These are phyloP conservation scores for Sebastes schlegelii DNA, from an alignment of 2,113 vertebrate species.

Conservation along the genomic window DNA sequence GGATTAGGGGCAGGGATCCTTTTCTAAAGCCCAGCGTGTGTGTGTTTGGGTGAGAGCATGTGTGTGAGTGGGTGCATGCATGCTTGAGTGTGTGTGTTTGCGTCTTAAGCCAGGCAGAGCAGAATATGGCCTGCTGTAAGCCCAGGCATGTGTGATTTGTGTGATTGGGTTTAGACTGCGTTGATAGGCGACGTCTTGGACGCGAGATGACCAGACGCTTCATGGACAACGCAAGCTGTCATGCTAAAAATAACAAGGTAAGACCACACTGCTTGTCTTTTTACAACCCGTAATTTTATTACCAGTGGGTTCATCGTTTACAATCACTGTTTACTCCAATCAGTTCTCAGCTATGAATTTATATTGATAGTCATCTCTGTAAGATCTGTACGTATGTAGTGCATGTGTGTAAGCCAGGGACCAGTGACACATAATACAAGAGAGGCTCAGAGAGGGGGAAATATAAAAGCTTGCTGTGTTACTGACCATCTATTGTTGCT, in stretches of 20 bases:
- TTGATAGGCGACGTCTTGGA: conserved; percentile 41
- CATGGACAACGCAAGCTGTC: conserved; percentile 4
- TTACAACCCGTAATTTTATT: conserved; percentile 14
- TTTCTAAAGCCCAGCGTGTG: conserved; percentile 59
- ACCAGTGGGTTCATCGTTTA: not conserved
- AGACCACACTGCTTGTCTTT: conserved; percentile 36
- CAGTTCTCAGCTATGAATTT: not conserved
- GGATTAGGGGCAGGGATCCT: conserved; percentile 73
- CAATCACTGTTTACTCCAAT: not conserved
- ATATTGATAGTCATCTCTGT: not conserved
- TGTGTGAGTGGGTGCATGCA: conserved; percentile 38
- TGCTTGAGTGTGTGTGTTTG: conserved; percentile 64
- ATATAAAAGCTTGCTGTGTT: not conserved
- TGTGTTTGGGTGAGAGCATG: conserved; percentile 7
- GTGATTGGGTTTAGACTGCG: conserved; percentile 65
- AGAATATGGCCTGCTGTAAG: conserved; percentile 65
- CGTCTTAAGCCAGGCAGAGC: conserved; percentile 67
- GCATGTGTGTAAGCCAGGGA: not conserved
- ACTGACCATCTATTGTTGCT: not conserved
- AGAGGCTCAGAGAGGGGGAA: not conserved
- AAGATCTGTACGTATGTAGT: not conserved
- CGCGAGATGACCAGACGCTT: conserved; percentile 45
- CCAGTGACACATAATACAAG: not conserved
- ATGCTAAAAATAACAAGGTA: conserved; percentile 62
- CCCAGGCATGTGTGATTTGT: conserved; percentile 71